A percentile compares a stretch with the other conserved stretches of the same genome.
phyloP scores from a whole-genome alignment of 2,113 vertebrate genomes.

The Otis tarda region DNA sequence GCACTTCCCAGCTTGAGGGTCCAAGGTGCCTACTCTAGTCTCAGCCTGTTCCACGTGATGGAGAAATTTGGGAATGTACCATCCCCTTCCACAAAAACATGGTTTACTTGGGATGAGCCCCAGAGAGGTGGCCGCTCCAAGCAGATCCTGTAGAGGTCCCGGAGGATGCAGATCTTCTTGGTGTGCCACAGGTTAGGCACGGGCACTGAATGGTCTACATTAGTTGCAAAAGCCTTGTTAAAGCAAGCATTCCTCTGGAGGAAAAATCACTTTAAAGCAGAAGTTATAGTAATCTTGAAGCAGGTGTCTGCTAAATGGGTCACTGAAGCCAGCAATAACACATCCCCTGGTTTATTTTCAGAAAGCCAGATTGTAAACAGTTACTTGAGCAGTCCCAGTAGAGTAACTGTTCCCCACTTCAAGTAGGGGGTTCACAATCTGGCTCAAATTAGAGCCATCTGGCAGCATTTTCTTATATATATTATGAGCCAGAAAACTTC shows the following conservation, averaged over 20 bases:
- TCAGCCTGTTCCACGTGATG: background rate
- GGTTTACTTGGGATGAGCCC: background rate
- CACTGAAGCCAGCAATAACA: background rate
- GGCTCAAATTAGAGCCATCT: slow-evolving; percentile 63
- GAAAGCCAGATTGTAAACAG: slow-evolving; percentile 39
- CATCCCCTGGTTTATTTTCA: slow-evolving; percentile 25
- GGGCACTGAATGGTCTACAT: background rate
- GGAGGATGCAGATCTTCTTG: background rate
- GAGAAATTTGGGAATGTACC: background rate
- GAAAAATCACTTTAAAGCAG: background rate
- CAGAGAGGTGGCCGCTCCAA: background rate
- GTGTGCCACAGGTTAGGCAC: background rate
- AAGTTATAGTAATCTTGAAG: background rate
- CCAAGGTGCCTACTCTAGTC: background rate
- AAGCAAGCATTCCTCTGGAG: background rate
- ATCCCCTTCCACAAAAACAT: background rate
- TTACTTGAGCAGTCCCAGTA: slow-evolving; percentile 51
- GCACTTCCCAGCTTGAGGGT: background rate
- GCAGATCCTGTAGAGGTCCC: background rate
- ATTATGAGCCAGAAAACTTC: slow-evolving; percentile 56
- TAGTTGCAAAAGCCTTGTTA: background rate
- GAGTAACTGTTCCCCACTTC: slow-evolving; percentile 44
- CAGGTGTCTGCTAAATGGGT: slow-evolving; percentile 55
- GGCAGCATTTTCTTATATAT: slow-evolving; percentile 45
- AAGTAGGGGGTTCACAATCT: slow-evolving; percentile 52